Conservation (phyloP, 2,888 invertebrate species). For the Elegia similella region DNA sequence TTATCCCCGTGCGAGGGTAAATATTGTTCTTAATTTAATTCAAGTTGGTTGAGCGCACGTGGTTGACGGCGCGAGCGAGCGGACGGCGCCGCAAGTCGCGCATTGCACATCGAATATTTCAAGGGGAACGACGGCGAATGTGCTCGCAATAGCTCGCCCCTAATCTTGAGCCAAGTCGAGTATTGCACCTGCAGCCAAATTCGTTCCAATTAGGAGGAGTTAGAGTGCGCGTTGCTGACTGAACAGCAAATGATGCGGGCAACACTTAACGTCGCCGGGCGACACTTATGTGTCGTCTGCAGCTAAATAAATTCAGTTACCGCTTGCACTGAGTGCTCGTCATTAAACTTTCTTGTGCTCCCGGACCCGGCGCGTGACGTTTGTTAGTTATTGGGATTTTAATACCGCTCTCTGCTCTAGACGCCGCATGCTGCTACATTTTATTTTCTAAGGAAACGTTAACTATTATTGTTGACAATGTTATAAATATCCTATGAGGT, state of each 20-base stretch:
- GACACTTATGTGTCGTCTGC: conserved; percentile 72
- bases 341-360: conserved; percentile 76
- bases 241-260: conserved; percentile 80
- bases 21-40: conserved; percentile 81
- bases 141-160: conserved; percentile 74
- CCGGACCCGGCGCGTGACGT: conserved; percentile 53
- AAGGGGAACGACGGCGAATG: conserved; percentile 66
- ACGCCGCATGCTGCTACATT: conserved; percentile 12
- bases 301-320: conserved; percentile 74
- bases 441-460: conserved; percentile 8
- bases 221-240: conserved; percentile 75
- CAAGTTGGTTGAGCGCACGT: conserved; percentile 64
- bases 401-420: conserved; percentile 40
- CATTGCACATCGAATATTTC: conserved; percentile 76
- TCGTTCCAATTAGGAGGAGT: conserved; percentile 80
- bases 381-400: conserved; percentile 63
- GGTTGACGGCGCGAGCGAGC: conserved; percentile 51
- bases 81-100: conserved; percentile 63
- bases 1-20: conserved; percentile 72
- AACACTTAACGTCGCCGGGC: conserved; percentile 68
- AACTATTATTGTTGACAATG: not conserved
- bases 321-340: conserved; percentile 66
- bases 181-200: conserved; percentile 81
- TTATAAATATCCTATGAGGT: not conserved
- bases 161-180: conserved; percentile 80